Evolutionary conservation across 2,797 vertebrate genomes (phyloP), one percentile per base, ranked within the genome.

Genomic region (Enteromius paludinosus): DNA sequence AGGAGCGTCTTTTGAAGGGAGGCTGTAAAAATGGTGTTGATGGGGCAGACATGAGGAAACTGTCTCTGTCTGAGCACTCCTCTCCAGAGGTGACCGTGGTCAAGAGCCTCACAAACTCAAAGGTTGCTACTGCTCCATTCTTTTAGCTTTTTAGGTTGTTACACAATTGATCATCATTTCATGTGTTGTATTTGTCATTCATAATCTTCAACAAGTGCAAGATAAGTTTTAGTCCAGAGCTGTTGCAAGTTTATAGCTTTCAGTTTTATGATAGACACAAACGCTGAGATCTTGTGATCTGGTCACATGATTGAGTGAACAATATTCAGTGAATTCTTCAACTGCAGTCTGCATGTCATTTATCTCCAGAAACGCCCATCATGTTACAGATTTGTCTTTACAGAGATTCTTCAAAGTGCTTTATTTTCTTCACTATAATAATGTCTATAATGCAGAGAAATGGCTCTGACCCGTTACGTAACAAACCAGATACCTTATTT

Each of bases 61-160:
- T 98, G 86, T 95, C 92, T 88, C 87, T 98, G 85, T 90, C 91
- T 38, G 94, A 95, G 86, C 86, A 90, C 79, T 80, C 92, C 65
- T 85, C 89, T 87, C 89, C 86, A 66, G 79, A 88, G 87, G 91
- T 92, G 65, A 86, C 90, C 61, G 88, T 90, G 5, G 84, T 90
- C 33, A 89, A 88, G 14, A 91, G 70, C 35, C 52, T 62, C 81
- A 75, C 23, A 82, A 87, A 81, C 87, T 78, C 86, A 83, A 95
- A 94, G 91, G 94, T 94, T 28, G 82, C 45, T 52, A 3, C 1
- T 15, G 54, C 25, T 43, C 56, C 47, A 49, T 25, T 0, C 25
- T 56, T 9, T 69, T 18, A 12, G 0, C 49, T 43, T 43, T 43
- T 43, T 43, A 43, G 41, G 45, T 49, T 49, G 45, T 17, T 49